Base-by-base conservation (phyloP, 2,113 vertebrate species). In the Mastomys coucha region DNA sequence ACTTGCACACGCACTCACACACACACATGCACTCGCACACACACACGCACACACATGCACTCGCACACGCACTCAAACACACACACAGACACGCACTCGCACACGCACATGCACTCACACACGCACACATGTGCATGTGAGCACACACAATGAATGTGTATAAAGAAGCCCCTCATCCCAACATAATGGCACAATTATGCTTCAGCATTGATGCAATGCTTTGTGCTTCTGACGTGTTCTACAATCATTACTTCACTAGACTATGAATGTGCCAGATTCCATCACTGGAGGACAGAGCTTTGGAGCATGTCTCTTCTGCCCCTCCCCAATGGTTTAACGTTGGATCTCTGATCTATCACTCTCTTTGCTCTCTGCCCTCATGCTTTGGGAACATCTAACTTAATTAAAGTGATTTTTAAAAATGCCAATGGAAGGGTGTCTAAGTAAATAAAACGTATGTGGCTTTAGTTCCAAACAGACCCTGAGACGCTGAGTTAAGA, bases 171-270 rank as follows among this genome's bases (percentile, higher is more conserved):
- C 20, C 5, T 20, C 0, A 4, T 90, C 24, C 53, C 77, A 80
- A 8, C 53, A 20, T 11, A 81, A 90, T 56, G 65, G 16, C 76
- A 77, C 53, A 56, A 10, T 90, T 72, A 60, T 11, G 19, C 56
- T 80, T 93, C 72, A 60, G 33, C 58, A 42, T 0, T 73, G 84
- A 80, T 51, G 13, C 60, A 39, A 51, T 31, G 19, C 42, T 93
- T 81, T 80, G 80, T 63, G 49, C 56, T 92, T 93, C 20, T 49
- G 36, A 89, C 95, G 60, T 81, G 67, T 95, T 84, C 93, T 87
- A 58, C 24, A 84, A 24, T 39, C 85, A 81, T 95, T 76, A 82
- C 51, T 95, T 91, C 89, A 78, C 86, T 84, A 42, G n/a, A 36
- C 76, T 72, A 12, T 78, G 73, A 67, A 58, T 88, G 24, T 75